These are phyloP conservation scores for Isichthys henryi DNA, from an alignment of 2,113 vertebrate species.

Conservation along the genomic window DNA sequence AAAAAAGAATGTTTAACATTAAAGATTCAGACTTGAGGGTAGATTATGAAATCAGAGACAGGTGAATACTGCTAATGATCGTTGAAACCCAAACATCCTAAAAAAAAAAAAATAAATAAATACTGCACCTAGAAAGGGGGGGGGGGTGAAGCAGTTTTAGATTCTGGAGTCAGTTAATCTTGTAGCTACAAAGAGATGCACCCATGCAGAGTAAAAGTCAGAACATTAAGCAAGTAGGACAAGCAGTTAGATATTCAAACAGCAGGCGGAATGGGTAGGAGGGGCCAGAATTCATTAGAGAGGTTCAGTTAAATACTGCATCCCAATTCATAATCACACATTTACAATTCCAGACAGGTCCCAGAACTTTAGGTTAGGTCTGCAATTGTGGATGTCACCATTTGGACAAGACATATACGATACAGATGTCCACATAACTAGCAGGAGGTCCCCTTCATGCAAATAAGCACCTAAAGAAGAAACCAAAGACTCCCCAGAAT, in stretches of 20 bases:
- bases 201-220: not conserved
- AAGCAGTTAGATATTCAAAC: not conserved
- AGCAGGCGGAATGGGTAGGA: not conserved
- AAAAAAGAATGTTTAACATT: not conserved
- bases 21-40: not conserved
- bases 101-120: no score
- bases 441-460: not conserved
- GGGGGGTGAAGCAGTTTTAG: not conserved
- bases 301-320: not conserved
- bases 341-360: not conserved
- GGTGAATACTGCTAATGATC: not conserved
- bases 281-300: not conserved
- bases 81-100: not conserved
- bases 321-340: not conserved
- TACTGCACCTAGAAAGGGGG: not conserved
- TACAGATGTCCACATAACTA: not conserved
- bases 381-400: not conserved
- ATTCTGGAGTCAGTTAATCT: not conserved
- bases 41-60: not conserved
- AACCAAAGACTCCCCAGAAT: not conserved
- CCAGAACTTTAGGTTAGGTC: not conserved
- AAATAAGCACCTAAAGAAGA: constrained; percentile 2
- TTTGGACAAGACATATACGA: no score
- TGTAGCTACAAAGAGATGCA: not conserved
- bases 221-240: not conserved